Conservation (phyloP, 2,113 vertebrate genomes). For the Callionymus lyra region DNA sequence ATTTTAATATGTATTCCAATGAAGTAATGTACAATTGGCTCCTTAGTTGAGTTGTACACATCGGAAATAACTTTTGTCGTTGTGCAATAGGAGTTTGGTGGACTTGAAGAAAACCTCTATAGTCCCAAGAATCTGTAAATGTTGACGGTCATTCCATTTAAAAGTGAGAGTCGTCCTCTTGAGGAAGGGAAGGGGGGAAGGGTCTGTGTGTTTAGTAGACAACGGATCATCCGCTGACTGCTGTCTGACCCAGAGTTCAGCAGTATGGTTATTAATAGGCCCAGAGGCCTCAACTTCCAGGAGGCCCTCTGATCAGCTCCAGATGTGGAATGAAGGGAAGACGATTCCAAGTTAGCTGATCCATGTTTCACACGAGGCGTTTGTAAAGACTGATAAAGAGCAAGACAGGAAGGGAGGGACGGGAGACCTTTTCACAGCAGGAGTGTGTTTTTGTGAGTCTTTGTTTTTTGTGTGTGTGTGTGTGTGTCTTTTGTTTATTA, state of each 20-base stretch:
- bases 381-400: constrained; percentile 58
- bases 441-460: constrained; percentile 57
- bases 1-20: no score
- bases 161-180: constrained; percentile 48
- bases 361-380: constrained; percentile 60
- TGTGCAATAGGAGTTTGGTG: no score
- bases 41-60: no score
- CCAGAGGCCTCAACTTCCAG: constrained; percentile 68
- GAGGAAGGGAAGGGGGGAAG: constrained; percentile 30
- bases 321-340: constrained; percentile 66
- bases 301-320: constrained; percentile 70
- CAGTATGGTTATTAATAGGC: constrained; percentile 72
- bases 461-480: constrained; percentile 47
- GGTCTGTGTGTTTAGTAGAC: constrained; percentile 60
- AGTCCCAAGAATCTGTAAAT: no score
- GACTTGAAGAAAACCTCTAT: constrained; percentile 8
- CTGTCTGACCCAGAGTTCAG: constrained; percentile 68
- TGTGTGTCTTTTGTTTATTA: constrained; percentile 40
- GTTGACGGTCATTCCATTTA: constrained; percentile 17
- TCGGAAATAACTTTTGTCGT: no score
- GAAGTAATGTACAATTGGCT: no score
- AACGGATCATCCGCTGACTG: constrained; percentile 66
- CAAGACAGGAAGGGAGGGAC: constrained; percentile 39
- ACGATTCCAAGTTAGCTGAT: constrained; percentile 52
- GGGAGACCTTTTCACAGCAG: constrained; percentile 61